Percentiles rank a stretch among this genome's conserved stretches.
Evolutionary conservation across 1,140 invertebrate genomes (phyloP).

Genomic region (Hormaphis cornu): DNA sequence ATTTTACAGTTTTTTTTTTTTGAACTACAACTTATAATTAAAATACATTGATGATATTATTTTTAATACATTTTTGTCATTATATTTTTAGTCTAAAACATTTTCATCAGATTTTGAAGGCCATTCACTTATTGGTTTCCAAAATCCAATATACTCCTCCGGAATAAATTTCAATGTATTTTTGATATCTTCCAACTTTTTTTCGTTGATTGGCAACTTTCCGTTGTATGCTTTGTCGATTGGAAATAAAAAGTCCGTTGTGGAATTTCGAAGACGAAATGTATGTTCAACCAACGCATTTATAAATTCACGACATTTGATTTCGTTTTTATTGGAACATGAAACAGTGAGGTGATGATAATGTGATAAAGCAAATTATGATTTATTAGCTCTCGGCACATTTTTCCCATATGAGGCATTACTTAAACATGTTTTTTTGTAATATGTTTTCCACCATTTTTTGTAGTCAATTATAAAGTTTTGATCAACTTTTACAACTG

Average conservation of each 20-base stretch:
- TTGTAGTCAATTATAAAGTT: conserved; percentile 33
- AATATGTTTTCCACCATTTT: conserved; percentile 34
- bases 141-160: no score
- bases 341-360: conserved; percentile 21
- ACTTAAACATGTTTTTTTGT: conserved; percentile 32
- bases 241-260: neutral
- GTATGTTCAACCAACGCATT: neutral
- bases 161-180: no score
- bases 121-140: no score
- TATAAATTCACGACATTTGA: neutral
- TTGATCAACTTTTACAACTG: neutral
- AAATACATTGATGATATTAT: no score
- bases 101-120: no score
- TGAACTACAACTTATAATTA: no score
- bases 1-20: no score
- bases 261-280: no score
- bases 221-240: neutral
- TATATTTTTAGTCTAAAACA: no score
- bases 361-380: neutral
- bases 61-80: no score
- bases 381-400: neutral
- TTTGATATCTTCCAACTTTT: neutral
- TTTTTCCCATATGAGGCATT: neutral
- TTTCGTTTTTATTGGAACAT: neutral
- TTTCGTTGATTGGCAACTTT: neutral